Evolutionary conservation across 2,888 invertebrate genomes (phyloP), one percentile per base, ranked within the genome.

Genomic region (Muschampia plurimacula): DNA sequence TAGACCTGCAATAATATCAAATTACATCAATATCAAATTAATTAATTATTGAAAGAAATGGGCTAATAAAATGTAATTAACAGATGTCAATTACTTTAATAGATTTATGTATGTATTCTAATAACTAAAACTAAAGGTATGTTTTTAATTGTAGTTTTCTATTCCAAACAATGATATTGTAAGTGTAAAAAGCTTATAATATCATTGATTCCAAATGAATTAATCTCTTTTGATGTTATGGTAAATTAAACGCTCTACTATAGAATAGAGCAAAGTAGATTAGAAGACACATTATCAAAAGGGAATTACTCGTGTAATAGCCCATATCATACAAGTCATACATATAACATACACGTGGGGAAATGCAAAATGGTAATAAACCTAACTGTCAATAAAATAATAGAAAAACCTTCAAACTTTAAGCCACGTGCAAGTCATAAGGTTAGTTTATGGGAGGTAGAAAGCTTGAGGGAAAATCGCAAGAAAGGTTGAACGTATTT

Each of bases 381-480:
- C 28, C 39, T 62, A 62, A 69, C 62, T 62, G 60, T 60, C n/a
- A 6, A 36, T 36, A 32, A 36, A n/a, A 9, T 59, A 67, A 32
- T 49, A n/a, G 49, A 67, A 44, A 69, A n/a, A 22, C 55, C 7
- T 57, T 57, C 1, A 22, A 44, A 36, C 46, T 65, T 9, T 3
- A 65, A 49, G 65, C 46, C 57, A 65, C 65, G 32, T 49, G 65
- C 49, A 44, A 57, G 41, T 22, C 22, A 22, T 41, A 46, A 60
- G 46, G 46, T 60, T 10, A 2, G 32, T n/a, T 28, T 60, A 46
- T 36, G 49, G 60, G 28, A 57, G 12, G 55, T 55, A 36, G 55
- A 66, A 66, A 66, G 66, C 22, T 39, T 1, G 49, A 66, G 55
- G 55, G 66, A 55, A 66, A 55, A 66, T 39, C 39, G 39, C 62